A percentile compares a stretch with the other conserved stretches of the same genome.
phyloP scores from a whole-genome alignment of 2,888 invertebrate species.

The Plebejus anna region DNA sequence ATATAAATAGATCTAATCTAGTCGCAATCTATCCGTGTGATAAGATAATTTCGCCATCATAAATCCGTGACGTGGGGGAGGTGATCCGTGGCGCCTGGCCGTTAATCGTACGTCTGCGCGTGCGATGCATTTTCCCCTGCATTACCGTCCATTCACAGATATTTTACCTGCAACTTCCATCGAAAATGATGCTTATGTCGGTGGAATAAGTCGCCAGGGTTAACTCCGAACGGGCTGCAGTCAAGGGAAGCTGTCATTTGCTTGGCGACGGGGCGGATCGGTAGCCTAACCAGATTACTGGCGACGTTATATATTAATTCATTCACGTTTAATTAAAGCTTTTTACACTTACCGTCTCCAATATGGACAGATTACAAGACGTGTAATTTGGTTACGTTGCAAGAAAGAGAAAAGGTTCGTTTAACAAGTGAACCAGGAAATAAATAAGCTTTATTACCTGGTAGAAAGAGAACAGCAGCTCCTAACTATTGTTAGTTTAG shows the following conservation, averaged over 20 bases:
- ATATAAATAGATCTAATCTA: constrained; percentile 32
- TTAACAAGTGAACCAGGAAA: not conserved
- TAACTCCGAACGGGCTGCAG: constrained; percentile 23
- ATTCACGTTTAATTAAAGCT: constrained; percentile 14
- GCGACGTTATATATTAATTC: constrained; percentile 50
- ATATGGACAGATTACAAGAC: not conserved
- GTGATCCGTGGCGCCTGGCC: constrained; percentile 67
- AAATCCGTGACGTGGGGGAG: constrained; percentile 65
- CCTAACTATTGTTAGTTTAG: not conserved
- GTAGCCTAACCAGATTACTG: constrained; percentile 51
- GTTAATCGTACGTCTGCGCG: constrained; percentile 67
- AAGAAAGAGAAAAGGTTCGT: not conserved
- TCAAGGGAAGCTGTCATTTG: constrained; percentile 72
- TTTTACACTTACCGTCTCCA: constrained; percentile 1
- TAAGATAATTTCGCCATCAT: constrained; percentile 45
- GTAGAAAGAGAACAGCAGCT: not conserved
- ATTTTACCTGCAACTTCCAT: not conserved
- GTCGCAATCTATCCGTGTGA: constrained; percentile 42
- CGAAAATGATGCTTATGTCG: not conserved
- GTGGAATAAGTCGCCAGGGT: not conserved
- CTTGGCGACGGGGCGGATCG: constrained; percentile 67
- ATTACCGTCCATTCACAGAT: constrained; percentile 39
- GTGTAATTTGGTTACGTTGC: not conserved
- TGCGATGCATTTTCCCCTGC: constrained; percentile 69
- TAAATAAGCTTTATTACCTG: not conserved